A percentile compares a stretch with the other conserved stretches of the same genome.
phyloP scores from a whole-genome alignment of 2,797 vertebrate species.

The Malacoraja senta region DNA sequence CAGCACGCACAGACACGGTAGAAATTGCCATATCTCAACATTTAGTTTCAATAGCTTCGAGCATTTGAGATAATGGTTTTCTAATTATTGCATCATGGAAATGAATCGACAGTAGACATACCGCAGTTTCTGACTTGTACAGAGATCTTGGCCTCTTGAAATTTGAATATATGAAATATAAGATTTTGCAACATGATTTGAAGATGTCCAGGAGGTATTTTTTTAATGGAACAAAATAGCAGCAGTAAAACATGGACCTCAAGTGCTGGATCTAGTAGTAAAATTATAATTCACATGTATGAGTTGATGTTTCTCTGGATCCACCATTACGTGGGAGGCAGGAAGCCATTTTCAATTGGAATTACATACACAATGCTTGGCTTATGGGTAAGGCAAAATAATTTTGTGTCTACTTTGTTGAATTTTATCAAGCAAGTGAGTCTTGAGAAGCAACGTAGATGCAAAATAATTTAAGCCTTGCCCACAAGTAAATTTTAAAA shows the following conservation, averaged over 20 bases:
- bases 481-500: no score
- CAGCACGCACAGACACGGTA: neutral
- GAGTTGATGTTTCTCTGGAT: neutral
- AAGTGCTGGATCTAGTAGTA: neutral
- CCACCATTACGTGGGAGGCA: no score
- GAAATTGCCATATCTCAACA: neutral
- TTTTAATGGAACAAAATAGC: neutral
- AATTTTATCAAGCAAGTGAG: no score
- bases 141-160: slow-evolving; percentile 6
- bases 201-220: neutral
- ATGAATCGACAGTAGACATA: neutral
- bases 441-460: no score
- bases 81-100: neutral
- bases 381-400: no score
- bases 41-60: slow-evolving; percentile 2
- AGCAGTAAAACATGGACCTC: neutral
- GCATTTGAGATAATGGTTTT: slow-evolving; percentile 27
- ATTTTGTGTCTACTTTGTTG: no score
- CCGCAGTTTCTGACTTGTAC: neutral
- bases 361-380: no score
- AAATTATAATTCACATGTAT: neutral
- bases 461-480: no score
- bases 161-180: slow-evolving; percentile 8
- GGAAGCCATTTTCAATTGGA: no score
- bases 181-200: neutral